phyloP scores from a whole-genome alignment of 2,113 vertebrate genomes.

The Phyllostomus hastatus region DNA sequence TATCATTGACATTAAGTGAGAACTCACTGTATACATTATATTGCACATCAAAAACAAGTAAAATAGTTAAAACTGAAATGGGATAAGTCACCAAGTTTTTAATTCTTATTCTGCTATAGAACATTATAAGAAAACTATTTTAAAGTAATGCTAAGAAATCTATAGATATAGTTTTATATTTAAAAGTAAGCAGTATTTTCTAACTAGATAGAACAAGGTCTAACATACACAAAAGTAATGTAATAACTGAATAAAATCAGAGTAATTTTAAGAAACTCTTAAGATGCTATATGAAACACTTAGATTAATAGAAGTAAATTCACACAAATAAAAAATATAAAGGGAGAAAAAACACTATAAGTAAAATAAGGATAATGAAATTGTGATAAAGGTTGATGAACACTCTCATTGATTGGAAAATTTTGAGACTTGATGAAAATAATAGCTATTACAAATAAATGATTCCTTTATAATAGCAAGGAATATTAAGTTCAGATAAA shows the following conservation, averaged over 20 bases:
- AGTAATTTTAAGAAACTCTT: slow-evolving; percentile 42
- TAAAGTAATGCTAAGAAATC: background rate
- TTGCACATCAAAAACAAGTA: background rate
- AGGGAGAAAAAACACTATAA: background rate
- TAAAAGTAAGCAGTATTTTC: slow-evolving; percentile 18
- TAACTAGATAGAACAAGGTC: background rate
- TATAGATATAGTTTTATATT: slow-evolving; percentile 3
- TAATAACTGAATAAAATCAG: slow-evolving; percentile 50
- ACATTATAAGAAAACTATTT: background rate
- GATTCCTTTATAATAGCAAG: background rate
- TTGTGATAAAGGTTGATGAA: slow-evolving; percentile 34
- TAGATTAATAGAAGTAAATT: slow-evolving; percentile 31
- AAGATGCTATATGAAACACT: background rate
- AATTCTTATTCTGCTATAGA: background rate
- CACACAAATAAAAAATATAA: background rate
- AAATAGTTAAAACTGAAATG: background rate
- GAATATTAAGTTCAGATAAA: slow-evolving; percentile 48
- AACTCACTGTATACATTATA: background rate
- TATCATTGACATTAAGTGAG: background rate
- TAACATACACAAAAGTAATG: slow-evolving; percentile 42
- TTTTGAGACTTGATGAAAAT: slow-evolving; percentile 31
- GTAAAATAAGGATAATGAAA: slow-evolving; percentile 44
- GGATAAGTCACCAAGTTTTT: background rate
- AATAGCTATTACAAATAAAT: slow-evolving; percentile 39
- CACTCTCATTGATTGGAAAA: slow-evolving; percentile 8